phyloP scores from a whole-genome alignment of 2,113 vertebrate species.

The Chloebia gouldiae region DNA sequence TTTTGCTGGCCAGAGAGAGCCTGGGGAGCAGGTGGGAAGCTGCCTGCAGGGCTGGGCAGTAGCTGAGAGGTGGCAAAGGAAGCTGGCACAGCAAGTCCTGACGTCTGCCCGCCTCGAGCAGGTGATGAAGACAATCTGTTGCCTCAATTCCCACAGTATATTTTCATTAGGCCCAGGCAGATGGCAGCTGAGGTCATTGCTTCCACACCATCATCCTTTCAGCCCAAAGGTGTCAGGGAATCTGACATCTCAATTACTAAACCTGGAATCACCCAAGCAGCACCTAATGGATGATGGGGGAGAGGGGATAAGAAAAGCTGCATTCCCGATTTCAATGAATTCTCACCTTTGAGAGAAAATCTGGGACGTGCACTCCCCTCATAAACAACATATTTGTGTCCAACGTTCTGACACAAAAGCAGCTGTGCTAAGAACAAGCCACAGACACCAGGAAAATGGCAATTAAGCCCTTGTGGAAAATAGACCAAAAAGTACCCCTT shows the following conservation, averaged over 20 bases:
- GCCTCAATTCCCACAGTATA: constrained; percentile 38
- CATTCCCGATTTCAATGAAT: background rate
- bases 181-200: constrained; percentile 26
- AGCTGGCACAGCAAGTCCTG: constrained; percentile 6
- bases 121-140: constrained; percentile 50
- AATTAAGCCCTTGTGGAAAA: background rate
- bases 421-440: constrained; percentile 21
- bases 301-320: background rate
- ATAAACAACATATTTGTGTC: background rate
- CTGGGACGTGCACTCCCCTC: background rate
- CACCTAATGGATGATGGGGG: background rate
- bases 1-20: background rate
- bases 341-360: background rate
- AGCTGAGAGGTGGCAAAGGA: background rate
- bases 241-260: constrained; percentile 30
- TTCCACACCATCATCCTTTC: constrained; percentile 30
- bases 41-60: background rate
- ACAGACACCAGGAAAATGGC: background rate
- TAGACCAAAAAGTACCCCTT: background rate
- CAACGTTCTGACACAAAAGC: background rate
- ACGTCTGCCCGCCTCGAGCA: background rate
- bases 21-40: background rate
- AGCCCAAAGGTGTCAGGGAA: background rate
- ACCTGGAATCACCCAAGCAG: background rate
- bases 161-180: constrained; percentile 56